Base-by-base conservation (phyloP, 2,888 invertebrate species). In the Apantesis nais region DNA sequence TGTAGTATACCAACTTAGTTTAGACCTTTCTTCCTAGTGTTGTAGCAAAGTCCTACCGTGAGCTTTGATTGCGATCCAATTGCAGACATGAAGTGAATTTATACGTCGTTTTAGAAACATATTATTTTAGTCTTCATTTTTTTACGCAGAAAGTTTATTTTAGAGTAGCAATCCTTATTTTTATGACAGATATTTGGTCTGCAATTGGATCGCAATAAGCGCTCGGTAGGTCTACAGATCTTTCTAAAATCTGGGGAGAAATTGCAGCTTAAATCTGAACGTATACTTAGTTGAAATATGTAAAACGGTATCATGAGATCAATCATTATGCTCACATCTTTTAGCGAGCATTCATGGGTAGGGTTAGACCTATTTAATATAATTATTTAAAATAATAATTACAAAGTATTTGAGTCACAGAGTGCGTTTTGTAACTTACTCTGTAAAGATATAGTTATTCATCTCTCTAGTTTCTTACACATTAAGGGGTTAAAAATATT, bases 381-480 rank as follows among this genome's bases (percentile, higher is more conserved):
- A 12, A 52, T 60, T 66, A n/a, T n/a, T n/a, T n/a, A n/a, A n/a
- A n/a, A n/a, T n/a, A n/a, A n/a, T n/a, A n/a, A n/a, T n/a, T n/a
- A n/a, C 68, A 71, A 60, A 48, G 64, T 68, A 68, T 77, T 73
- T 75, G 70, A 70, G 71, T 76, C 67, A 66, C 74, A 66, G 68
- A 80, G 71, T 72, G 48, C 55, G 62, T 64, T 64, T 39, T 60
- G 72, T 69, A 72, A 66, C 65, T 71, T 75, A 74, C 73, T 73
- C 82, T 74, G 75, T 74, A 74, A 71, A 74, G 80, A 80, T 80
- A 80, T 82, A 74, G 14, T 75, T 68, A 77, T 68, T 70, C 71
- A 80, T 79, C 80, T 80, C 80, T 80, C 80, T 82, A 80, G 77
- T 75, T 79, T 67, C 82, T 79, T 80, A 79, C 14, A 79, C 37